These are phyloP conservation scores for Gallinago undulata DNA, from an alignment of 2,113 vertebrate genomes.

Conservation along the genomic window DNA sequence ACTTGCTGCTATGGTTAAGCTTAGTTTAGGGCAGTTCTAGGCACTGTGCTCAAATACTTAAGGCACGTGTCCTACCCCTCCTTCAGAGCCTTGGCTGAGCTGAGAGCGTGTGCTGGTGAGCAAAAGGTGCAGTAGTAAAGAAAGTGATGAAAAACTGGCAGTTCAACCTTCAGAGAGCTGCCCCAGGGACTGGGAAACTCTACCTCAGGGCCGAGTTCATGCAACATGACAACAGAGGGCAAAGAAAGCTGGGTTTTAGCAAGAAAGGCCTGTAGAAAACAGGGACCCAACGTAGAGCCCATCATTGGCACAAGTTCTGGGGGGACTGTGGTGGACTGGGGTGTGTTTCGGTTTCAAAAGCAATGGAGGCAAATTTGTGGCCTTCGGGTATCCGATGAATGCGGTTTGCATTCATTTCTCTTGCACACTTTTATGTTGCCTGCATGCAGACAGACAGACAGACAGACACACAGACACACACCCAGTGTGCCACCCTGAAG, in stretches of 20 bases:
- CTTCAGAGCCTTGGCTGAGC: not conserved
- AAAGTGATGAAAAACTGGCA: not conserved
- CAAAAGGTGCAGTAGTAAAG: not conserved
- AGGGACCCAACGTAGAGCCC: not conserved
- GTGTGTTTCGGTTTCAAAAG: not conserved
- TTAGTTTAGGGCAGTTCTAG: not conserved
- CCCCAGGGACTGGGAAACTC: not conserved
- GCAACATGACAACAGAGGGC: not conserved
- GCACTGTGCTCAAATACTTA: not conserved
- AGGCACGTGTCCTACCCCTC: not conserved
- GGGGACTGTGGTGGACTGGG: not conserved
- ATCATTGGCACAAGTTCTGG: not conserved
- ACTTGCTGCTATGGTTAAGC: not conserved
- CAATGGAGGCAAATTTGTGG: not conserved
- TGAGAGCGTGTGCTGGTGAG: rapidly evolving
- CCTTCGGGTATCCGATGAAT: not conserved
- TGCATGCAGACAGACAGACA: rapidly evolving
- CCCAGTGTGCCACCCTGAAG: not conserved
- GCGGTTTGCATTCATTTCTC: not conserved
- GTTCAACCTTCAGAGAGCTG: not conserved
- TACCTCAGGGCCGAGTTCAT: not conserved
- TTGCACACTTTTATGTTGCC: not conserved
- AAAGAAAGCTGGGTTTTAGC: not conserved
- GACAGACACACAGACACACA: no score
- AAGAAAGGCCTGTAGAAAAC: not conserved